Percentiles rank a stretch among this genome's conserved stretches.
phyloP scores from a whole-genome alignment of 2,888 invertebrate genomes.

The Cheilosia soror region DNA sequence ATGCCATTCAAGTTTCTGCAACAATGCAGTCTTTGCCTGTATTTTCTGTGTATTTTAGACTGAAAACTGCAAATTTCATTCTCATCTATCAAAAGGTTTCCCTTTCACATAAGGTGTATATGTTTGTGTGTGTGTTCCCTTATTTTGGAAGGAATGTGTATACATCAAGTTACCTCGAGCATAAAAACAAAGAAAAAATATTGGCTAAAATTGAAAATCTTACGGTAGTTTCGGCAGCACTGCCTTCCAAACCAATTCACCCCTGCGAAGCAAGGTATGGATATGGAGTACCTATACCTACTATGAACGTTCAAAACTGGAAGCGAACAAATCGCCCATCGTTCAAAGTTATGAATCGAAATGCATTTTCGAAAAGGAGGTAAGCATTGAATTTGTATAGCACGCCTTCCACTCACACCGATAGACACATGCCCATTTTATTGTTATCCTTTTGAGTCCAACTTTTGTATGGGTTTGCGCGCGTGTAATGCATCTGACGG shows the following conservation, averaged over 20 bases:
- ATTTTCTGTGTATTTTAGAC: conserved; percentile 6
- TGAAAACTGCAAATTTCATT: conserved; percentile 25
- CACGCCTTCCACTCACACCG: background rate
- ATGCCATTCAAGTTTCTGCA: conserved; percentile 42
- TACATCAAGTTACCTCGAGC: background rate
- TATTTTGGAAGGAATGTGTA: background rate
- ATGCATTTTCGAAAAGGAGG: conserved; percentile 58
- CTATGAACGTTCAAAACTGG: conserved; percentile 35
- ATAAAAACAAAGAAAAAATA: conserved; percentile 27
- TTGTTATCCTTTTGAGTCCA: conserved; percentile 36
- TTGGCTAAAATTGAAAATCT: conserved; percentile 62
- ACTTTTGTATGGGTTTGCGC: conserved; percentile 1
- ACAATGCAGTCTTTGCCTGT: conserved; percentile 31
- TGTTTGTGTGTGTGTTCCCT: too few species aligned
- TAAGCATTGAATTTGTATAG: conserved; percentile 45
- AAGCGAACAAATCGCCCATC: background rate
- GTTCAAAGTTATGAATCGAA: conserved; percentile 57
- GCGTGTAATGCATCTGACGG: conserved; percentile 27
- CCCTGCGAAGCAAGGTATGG: conserved; percentile 19
- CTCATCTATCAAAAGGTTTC: conserved; percentile 41
- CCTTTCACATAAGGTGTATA: background rate
- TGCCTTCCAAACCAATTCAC: background rate
- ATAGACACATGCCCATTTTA: conserved; percentile 42
- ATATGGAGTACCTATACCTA: too few species aligned
- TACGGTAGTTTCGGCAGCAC: conserved; percentile 13